Conservation (phyloP, 2,888 invertebrate genomes). For the Acanthosepion esculentum region DNA sequence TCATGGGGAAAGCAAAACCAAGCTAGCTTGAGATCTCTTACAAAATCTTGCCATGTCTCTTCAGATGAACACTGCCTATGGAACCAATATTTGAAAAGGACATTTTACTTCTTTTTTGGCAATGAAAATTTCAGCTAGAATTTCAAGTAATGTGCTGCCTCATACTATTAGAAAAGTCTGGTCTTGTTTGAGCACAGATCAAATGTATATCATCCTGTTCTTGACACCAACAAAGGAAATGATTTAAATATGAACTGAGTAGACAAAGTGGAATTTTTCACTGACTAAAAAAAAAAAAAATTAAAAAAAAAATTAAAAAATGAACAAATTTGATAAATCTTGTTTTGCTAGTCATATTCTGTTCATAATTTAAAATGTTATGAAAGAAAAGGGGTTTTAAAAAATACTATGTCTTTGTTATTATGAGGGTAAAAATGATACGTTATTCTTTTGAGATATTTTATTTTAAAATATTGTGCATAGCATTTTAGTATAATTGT, state of each 20-base stretch:
- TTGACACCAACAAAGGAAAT: not conserved
- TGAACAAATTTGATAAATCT: not conserved
- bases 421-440: too few relatives aligned
- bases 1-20: conserved; percentile 34
- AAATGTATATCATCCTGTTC: not conserved
- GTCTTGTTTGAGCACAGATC: not conserved
- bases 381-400: too few relatives aligned
- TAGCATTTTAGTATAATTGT: not conserved
- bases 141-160: not conserved
- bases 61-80: conserved; percentile 20
- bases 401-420: too few relatives aligned
- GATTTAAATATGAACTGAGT: not conserved
- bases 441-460: not conserved
- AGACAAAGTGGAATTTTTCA: not conserved
- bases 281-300: not conserved
- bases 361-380: not conserved
- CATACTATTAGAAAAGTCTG: not conserved
- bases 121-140: not conserved
- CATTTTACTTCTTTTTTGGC: not conserved
- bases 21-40: not conserved
- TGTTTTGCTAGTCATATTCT: not conserved
- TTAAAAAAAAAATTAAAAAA: not conserved
- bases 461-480: not conserved
- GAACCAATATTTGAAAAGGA: not conserved
- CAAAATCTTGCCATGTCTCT: not conserved